Evolutionary conservation across 1,140 invertebrate genomes (phyloP).

Genomic region (Drosophila teissieri): DNA sequence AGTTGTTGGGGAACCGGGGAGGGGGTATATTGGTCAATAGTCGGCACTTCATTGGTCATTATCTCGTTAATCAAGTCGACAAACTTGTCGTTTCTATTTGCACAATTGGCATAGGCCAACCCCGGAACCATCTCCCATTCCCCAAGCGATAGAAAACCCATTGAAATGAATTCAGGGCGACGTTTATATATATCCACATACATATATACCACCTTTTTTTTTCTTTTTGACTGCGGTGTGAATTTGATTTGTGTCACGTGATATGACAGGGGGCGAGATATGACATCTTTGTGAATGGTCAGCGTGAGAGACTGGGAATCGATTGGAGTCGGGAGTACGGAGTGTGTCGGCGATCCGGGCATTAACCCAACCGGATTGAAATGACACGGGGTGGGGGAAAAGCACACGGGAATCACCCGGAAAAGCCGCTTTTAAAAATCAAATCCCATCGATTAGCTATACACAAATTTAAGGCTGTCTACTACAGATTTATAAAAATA

Average conservation of each 20-base stretch:
- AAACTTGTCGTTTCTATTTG: conserved; percentile 52
- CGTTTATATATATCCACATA: neutral
- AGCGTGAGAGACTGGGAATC: conserved; percentile 10
- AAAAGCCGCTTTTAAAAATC: neutral
- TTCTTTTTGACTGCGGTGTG: conserved; percentile 33
- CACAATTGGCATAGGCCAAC: conserved; percentile 54
- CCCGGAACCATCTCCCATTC: conserved; percentile 40
- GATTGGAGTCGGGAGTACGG: neutral
- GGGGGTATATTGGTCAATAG: conserved; percentile 41
- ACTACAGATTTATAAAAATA: no score
- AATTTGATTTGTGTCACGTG: conserved; percentile 64
- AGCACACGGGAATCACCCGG: neutral
- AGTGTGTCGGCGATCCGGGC: neutral
- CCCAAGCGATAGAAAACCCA: conserved; percentile 16
- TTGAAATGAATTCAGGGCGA: conserved; percentile 12
- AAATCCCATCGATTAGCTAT: no score
- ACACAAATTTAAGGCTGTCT: neutral
- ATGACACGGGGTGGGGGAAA: neutral
- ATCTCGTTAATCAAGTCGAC: conserved; percentile 63
- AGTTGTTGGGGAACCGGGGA: neutral
- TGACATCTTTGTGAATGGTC: conserved; percentile 19
- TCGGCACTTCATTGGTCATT: conserved; percentile 57
- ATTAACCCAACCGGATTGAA: conserved; percentile 2
- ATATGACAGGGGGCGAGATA: conserved; percentile 32
- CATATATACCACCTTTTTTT: neutral